Conservation (phyloP, 2,797 vertebrate genomes). For the Neolamprologus multifasciatus region DNA sequence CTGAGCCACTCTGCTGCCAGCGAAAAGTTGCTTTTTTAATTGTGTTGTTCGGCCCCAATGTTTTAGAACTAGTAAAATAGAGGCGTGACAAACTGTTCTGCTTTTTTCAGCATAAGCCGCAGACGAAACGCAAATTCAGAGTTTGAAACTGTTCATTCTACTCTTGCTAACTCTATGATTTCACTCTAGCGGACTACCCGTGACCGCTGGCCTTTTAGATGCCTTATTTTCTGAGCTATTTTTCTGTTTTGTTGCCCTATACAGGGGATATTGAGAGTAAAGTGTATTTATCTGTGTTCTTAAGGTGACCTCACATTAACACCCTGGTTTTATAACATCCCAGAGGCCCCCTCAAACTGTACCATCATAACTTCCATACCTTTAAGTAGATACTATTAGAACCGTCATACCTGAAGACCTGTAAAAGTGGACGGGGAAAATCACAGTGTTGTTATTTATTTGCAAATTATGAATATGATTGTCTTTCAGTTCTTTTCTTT, state of each 20-base stretch:
- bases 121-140: not conserved
- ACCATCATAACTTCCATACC: conserved; percentile 21
- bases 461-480: not conserved
- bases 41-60: not conserved
- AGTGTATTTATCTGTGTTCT: conserved; percentile 73
- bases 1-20: not conserved
- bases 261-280: conserved; percentile 65
- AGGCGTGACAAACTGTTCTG: not conserved
- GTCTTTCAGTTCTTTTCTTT: not conserved
- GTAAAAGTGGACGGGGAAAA: not conserved
- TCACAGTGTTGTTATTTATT: conserved; percentile 30
- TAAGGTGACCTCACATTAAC: conserved; percentile 60
- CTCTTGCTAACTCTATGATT: conserved; percentile 63
- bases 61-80: not conserved
- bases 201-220: conserved; percentile 76
- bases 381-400: not conserved
- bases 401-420: not conserved
- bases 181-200: conserved; percentile 59
- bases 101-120: not conserved
- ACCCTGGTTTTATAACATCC: conserved; percentile 46
- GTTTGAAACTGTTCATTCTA: conserved; percentile 53
- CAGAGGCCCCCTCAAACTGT: not conserved
- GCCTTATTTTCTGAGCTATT: conserved; percentile 79
- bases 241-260: conserved; percentile 61
- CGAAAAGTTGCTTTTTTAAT: not conserved